phyloP scores from a whole-genome alignment of 2,113 vertebrate species.

The Stercorarius parasiticus region DNA sequence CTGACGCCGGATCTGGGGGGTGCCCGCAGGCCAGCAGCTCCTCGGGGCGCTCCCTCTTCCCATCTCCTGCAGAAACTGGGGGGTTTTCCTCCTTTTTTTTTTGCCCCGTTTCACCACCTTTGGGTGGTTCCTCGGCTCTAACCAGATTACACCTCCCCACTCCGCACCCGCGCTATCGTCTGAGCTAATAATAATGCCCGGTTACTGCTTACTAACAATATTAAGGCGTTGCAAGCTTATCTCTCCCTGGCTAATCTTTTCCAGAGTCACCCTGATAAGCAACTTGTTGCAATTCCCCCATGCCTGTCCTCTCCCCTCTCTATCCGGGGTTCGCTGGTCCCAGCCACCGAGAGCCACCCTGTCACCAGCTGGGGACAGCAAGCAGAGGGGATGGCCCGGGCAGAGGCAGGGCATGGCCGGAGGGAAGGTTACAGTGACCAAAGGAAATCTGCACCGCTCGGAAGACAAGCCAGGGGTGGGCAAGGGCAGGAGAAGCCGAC shows the following conservation, averaged over 20 bases:
- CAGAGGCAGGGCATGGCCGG: not conserved
- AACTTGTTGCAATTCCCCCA: not conserved
- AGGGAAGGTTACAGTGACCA: not conserved
- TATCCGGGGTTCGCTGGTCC: not conserved
- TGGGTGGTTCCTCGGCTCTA: not conserved
- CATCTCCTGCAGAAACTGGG: not conserved
- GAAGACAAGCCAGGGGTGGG: not conserved
- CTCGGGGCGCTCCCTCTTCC: accelerated
- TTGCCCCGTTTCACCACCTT: not conserved
- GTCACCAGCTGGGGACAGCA: not conserved
- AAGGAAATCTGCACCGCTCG: not conserved
- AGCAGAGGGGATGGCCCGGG: not conserved
- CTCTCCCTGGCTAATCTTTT: constrained; percentile 62
- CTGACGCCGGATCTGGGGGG: accelerated
- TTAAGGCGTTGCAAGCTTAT: constrained; percentile 54
- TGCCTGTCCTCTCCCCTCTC: not conserved
- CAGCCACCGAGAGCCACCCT: not conserved
- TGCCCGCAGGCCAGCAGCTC: not conserved
- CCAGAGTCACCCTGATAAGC: constrained; percentile 42
- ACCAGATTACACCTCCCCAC: not conserved
- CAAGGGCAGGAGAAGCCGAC: not conserved
- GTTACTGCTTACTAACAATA: constrained; percentile 51
- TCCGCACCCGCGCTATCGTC: not conserved
- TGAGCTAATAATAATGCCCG: constrained; percentile 65
- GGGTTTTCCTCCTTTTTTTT: accelerated